A percentile compares a stretch with the other conserved stretches of the same genome.
phyloP scores from a whole-genome alignment of 1,140 invertebrate genomes.

The Neotoxoptera formosana region DNA sequence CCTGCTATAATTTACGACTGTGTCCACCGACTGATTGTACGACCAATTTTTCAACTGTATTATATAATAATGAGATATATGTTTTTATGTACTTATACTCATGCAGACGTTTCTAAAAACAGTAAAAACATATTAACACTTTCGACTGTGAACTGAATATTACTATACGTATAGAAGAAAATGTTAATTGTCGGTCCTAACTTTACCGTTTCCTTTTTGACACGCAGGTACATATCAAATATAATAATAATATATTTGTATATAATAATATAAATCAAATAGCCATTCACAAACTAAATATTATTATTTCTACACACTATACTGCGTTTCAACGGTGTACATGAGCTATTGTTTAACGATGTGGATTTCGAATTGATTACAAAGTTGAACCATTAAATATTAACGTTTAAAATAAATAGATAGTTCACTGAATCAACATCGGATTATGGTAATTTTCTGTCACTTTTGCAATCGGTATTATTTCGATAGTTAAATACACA shows the following conservation, averaged over 20 bases:
- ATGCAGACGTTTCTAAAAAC: not conserved
- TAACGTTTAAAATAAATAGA: not conserved
- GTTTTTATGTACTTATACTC: not conserved
- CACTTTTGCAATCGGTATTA: not conserved
- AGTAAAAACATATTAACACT: too few species aligned
- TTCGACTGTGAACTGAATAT: not conserved
- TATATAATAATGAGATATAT: not conserved
- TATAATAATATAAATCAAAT: not conserved
- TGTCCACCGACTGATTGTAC: not conserved
- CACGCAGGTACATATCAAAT: not conserved
- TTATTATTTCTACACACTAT: too few species aligned
- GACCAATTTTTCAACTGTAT: not conserved
- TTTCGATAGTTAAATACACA: not conserved
- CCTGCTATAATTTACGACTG: too few species aligned
- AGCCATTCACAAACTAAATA: not conserved
- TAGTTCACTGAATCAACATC: not conserved
- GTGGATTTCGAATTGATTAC: not conserved
- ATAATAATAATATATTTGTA: not conserved
- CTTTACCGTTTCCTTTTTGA: not conserved
- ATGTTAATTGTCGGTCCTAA: not conserved
- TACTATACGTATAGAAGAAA: not conserved
- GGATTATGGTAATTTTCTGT: not conserved
- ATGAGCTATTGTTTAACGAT: not conserved
- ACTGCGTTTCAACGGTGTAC: not conserved
- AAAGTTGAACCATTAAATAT: not conserved